phyloP scores from a whole-genome alignment of 1,140 invertebrate species.

The Nasonia vitripennis region DNA sequence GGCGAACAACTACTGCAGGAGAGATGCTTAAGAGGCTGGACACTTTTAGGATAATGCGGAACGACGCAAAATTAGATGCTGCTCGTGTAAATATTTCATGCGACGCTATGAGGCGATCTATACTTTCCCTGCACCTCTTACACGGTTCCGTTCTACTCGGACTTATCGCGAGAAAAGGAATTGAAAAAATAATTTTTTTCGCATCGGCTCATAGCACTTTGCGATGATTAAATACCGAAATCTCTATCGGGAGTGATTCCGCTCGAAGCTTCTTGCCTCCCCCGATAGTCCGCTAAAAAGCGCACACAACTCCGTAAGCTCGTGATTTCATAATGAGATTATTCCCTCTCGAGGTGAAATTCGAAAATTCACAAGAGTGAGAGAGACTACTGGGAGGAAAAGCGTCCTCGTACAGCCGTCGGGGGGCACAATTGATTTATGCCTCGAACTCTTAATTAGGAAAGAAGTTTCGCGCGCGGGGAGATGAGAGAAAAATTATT shows the following conservation, averaged over 20 bases:
- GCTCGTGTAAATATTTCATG: not conserved
- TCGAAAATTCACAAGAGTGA: not conserved
- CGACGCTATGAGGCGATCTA: not conserved
- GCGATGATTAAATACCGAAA: too few species aligned
- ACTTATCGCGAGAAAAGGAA: too few species aligned
- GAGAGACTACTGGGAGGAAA: not conserved
- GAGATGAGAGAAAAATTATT: conserved; percentile 2
- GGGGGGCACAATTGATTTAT: not conserved
- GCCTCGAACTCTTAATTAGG: conserved; percentile 19
- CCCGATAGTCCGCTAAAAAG: too few species aligned
- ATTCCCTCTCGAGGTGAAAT: not conserved
- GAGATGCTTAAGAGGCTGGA: not conserved
- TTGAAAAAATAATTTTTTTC: too few species aligned
- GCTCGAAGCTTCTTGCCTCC: too few species aligned
- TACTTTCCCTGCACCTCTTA: not conserved
- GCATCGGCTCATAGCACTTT: too few species aligned
- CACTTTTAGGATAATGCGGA: not conserved
- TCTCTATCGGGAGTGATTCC: too few species aligned
- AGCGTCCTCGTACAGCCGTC: not conserved
- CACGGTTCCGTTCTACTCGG: not conserved
- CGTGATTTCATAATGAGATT: not conserved
- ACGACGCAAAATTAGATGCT: not conserved
- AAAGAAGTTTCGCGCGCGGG: not conserved
- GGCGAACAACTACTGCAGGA: not conserved
- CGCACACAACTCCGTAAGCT: too few species aligned